Conservation (phyloP, 1,140 invertebrate species). For the Heliconius nattereri region DNA sequence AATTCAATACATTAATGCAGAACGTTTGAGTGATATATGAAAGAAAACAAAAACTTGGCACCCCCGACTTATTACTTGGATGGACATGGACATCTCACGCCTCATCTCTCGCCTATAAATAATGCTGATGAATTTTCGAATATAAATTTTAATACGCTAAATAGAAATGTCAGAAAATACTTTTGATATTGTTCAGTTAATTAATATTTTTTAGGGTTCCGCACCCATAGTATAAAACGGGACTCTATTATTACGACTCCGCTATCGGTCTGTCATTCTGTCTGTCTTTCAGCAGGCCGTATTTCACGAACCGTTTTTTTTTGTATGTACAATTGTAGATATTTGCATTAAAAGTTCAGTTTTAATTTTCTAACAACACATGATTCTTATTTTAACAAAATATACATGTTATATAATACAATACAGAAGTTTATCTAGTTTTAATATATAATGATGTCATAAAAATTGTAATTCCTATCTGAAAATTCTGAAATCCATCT, state of each 20-base stretch:
- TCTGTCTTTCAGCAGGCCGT: too few species aligned
- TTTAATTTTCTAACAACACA: too few species aligned
- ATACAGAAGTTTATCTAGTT: too few species aligned
- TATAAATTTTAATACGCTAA: not conserved
- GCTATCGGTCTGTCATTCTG: too few species aligned
- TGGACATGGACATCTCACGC: constrained; percentile 26
- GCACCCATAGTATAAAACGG: too few species aligned
- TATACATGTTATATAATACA: too few species aligned
- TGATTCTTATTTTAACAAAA: too few species aligned
- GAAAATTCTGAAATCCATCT: not conserved
- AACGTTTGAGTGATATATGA: constrained; percentile 25
- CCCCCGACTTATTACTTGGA: constrained; percentile 26
- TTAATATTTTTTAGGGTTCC: not conserved
- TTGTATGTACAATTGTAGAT: too few species aligned
- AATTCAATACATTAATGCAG: constrained; percentile 29
- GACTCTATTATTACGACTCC: too few species aligned
- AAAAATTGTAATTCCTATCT: not conserved
- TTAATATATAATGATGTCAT: not conserved
- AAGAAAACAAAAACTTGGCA: constrained; percentile 34
- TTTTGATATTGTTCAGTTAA: not conserved
- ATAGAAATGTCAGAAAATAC: not conserved
- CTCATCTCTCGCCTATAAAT: constrained; percentile 26
- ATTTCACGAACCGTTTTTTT: too few species aligned
- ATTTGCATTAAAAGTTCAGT: too few species aligned
- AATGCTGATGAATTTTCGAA: constrained; percentile 12